These are phyloP conservation scores for Drosophila peninsularis DNA, from an alignment of 2,888 invertebrate species.

Conservation along the genomic window DNA sequence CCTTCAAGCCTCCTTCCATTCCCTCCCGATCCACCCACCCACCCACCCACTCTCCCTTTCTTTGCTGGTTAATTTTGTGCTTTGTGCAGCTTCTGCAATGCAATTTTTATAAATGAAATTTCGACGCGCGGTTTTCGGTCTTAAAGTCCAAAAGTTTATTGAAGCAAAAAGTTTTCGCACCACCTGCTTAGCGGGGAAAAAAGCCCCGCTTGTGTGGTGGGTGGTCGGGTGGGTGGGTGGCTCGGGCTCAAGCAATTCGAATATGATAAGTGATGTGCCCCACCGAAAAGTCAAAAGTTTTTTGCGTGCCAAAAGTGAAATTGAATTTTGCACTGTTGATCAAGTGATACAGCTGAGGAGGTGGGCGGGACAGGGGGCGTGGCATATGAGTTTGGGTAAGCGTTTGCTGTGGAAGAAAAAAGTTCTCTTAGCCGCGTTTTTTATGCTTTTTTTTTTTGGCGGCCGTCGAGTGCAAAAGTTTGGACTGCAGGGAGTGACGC, in stretches of 20 bases:
- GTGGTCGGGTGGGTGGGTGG: not conserved
- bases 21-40: too few species aligned
- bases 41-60: not conserved
- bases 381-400: slow-evolving; percentile 31
- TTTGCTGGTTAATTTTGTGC: slow-evolving; percentile 45
- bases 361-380: not conserved
- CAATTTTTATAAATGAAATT: slow-evolving; percentile 40
- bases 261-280: slow-evolving; percentile 70
- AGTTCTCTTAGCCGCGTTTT: slow-evolving; percentile 33
- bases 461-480: slow-evolving; percentile 60
- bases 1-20: not conserved
- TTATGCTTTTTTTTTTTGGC: slow-evolving; percentile 15
- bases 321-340: slow-evolving; percentile 75
- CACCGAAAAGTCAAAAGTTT: slow-evolving; percentile 31
- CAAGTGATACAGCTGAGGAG: slow-evolving; percentile 59
- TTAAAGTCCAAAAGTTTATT: slow-evolving; percentile 54
- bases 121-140: slow-evolving; percentile 26
- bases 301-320: slow-evolving; percentile 70
- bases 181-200: slow-evolving; percentile 21
- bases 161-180: slow-evolving; percentile 24
- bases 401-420: slow-evolving; percentile 26
- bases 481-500: not conserved
- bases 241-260: slow-evolving; percentile 43
- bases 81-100: slow-evolving; percentile 36
- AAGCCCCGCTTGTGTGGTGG: not conserved